Percentiles rank a stretch among this genome's conserved stretches.
These are phyloP conservation scores for Labeo catla DNA, from an alignment of 2,113 vertebrate genomes.

Conservation along the genomic window DNA sequence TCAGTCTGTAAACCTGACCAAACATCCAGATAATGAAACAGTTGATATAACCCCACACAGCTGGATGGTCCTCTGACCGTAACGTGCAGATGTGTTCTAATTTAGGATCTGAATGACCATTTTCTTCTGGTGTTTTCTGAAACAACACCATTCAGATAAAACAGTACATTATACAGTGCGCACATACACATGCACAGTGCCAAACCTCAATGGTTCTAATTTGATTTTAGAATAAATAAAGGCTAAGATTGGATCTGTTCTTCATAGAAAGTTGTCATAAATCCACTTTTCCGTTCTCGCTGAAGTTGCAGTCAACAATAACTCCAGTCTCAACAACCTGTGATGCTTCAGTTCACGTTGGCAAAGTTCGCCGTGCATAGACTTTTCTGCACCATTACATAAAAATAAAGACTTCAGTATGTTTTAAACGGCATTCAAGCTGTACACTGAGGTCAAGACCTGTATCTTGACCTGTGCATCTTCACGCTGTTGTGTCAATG, in stretches of 20 bases:
- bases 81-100: background rate
- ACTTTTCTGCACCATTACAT: background rate
- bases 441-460: background rate
- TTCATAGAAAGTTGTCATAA: background rate
- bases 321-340: background rate
- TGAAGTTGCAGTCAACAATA: background rate
- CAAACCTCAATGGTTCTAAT: background rate
- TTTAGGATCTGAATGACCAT: background rate
- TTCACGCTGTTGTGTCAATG: background rate
- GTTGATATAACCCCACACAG: constrained; percentile 1
- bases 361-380: background rate
- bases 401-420: background rate
- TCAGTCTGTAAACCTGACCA: constrained; percentile 8
- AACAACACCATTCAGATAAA: background rate
- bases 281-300: background rate
- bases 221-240: background rate
- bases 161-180: background rate
- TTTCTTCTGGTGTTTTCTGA: background rate
- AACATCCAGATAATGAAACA: background rate
- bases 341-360: background rate
- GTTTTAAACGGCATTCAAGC: background rate
- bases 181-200: background rate
- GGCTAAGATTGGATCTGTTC: background rate
- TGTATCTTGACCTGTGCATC: background rate
- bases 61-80: background rate